A percentile compares a stretch with the other conserved stretches of the same genome.
phyloP scores from a whole-genome alignment of 1,140 invertebrate species.

The Drosophila triauraria region DNA sequence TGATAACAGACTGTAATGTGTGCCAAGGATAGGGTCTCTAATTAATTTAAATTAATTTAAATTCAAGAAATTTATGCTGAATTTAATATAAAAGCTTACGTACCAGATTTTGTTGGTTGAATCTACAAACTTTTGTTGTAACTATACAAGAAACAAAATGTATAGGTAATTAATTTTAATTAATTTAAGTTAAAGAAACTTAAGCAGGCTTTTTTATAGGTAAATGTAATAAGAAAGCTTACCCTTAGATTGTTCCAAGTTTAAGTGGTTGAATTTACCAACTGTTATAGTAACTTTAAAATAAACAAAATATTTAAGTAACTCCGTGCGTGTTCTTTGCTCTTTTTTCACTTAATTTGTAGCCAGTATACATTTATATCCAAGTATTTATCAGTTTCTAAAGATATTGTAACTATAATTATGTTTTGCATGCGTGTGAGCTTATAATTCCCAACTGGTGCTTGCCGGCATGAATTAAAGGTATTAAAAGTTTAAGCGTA shows the following conservation, averaged over 20 bases:
- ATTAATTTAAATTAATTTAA: not conserved
- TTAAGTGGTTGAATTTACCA: not conserved
- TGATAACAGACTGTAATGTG: not conserved
- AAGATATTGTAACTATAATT: not conserved
- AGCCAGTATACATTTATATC: no score
- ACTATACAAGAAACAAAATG: no score
- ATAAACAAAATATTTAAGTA: no score
- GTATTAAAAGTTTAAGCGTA: no score
- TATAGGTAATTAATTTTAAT: not conserved
- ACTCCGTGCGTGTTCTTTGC: no score
- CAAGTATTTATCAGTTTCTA: not conserved
- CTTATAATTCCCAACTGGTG: not conserved
- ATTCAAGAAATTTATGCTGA: not conserved
- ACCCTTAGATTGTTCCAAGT: not conserved
- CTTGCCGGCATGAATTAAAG: no score
- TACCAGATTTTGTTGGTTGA: not conserved
- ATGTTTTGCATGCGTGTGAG: no score
- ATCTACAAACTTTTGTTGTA: not conserved
- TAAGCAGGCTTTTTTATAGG: no score
- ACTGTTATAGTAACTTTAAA: not conserved
- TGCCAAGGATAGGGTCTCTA: not conserved
- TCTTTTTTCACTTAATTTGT: no score
- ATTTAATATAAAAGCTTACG: no score
- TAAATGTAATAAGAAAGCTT: no score
- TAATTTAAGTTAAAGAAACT: not conserved